Evolutionary conservation across 2,797 vertebrate genomes (phyloP), one percentile per base, ranked within the genome.

Genomic region (Kryptolebias ocellatus): DNA sequence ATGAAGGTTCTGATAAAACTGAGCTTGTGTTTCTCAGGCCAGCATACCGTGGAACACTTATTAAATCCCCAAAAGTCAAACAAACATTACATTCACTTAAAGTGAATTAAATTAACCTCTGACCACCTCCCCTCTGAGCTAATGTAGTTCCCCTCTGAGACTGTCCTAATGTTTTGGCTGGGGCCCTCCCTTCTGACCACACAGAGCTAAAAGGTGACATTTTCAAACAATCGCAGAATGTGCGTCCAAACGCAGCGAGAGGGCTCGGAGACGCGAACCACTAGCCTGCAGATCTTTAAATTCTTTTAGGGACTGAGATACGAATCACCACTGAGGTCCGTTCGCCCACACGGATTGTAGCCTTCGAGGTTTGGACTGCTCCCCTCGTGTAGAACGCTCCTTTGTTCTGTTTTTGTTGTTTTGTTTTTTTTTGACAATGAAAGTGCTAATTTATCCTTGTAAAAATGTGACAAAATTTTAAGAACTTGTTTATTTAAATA

Each of bases 371-470:
- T 49, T 64, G 49, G 63, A 79, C 68, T 88, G 78, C 82, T 79
- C 61, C 20, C 66, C 84, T 73, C 89, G 91, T 94, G 92, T 90
- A 89, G 89, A 91, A 89, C 90, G 68, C 69, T 74, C 83, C 31
- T n/a, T n/a, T n/a, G 44, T 74, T 91, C 90, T 94, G 87, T 72
- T 44, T 14, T 14, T 44, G 10, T 5, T 49, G 17, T 49, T 17
- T 3, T 10, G 2, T 37, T 37, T 2, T 37, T 39, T 39, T 39
- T 39, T 83, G 74, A 73, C 93, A 88, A 92, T 93, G 64, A 96
- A 95, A 78, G 55, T 95, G 95, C 93, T 99, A 98, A 99, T 98
- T 99, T 98, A 99, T 99, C 96, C 93, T 95, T 98, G 95, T 98
- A 92, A 87, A 91, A 64, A 71, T 70, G 65, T 75, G 77, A 79